Evolutionary conservation across 2,888 invertebrate species (phyloP).

Genomic region (Acleris holmiana): DNA sequence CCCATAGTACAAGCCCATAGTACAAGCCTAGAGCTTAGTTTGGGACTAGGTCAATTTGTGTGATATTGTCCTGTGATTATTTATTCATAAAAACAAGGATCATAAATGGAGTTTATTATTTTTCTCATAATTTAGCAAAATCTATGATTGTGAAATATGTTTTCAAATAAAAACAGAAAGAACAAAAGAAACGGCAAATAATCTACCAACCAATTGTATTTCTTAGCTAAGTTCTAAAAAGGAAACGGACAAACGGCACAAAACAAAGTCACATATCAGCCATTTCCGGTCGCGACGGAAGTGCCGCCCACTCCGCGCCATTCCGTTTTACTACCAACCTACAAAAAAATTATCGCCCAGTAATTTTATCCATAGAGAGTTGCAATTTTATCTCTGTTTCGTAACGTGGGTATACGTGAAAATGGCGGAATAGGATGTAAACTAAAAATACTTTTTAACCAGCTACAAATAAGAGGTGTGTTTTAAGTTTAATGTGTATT

Average conservation of each 20-base stretch:
- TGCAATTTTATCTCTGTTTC: slow-evolving; percentile 19
- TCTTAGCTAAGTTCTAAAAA: slow-evolving; percentile 10
- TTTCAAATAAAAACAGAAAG: neutral
- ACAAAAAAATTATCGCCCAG: slow-evolving; percentile 33
- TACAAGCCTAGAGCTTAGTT: no score
- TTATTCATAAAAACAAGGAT: no score
- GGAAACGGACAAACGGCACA: slow-evolving; percentile 54
- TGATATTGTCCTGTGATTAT: no score
- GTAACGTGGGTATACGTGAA: neutral
- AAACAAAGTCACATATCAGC: slow-evolving; percentile 69
- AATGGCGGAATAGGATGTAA: no score
- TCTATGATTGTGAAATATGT: neutral
- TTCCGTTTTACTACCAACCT: slow-evolving; percentile 35
- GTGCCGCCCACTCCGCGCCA: slow-evolving; percentile 38
- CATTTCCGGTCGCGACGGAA: slow-evolving; percentile 62
- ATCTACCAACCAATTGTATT: slow-evolving; percentile 29
- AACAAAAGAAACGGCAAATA: neutral
- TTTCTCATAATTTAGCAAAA: no score
- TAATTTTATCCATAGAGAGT: slow-evolving; percentile 24
- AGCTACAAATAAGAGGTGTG: no score
- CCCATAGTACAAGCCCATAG: no score
- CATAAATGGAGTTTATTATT: no score
- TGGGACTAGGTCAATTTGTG: no score
- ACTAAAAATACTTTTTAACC: no score
- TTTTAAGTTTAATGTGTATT: no score